Evolutionary conservation across 2,797 vertebrate genomes (phyloP), one percentile per base, ranked within the genome.

Genomic region (Lophotriccus pileatus): DNA sequence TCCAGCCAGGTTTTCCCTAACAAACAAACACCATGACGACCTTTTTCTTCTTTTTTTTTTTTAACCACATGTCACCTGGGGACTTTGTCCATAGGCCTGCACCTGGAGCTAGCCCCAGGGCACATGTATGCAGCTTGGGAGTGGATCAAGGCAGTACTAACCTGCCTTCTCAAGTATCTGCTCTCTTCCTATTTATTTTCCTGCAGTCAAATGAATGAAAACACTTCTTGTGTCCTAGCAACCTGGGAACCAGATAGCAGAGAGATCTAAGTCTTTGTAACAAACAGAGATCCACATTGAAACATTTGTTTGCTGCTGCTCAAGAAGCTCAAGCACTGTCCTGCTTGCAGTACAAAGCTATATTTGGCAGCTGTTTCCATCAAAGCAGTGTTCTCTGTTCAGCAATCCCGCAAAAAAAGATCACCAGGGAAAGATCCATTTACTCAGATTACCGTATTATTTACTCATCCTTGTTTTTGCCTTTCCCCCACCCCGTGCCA

Each of bases 141-240:
- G 84, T 32, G 39, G 86, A 95, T 96, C 85, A 93, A 91, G 89
- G 85, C 87, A 84, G 62, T 34, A 55, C 79, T 78, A 90, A 92
- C 72, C 67, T 50, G 49, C 32, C 53, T 83, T 77, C 75, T 83
- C 80, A 79, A 86, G 59, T 74, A 87, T 43, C 74, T 81, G 30
- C 6, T 22, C 39, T 80, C 58, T 78, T 84, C 66, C 50, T 49
- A 10, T 12, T 32, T 74, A 76, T 56, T 76, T 50, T 78, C 20
- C 49, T 34, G 32, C 6, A 23, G 87, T 73, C 41, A 56, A 79
- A 91, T 62, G 47, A 91, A 88, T 81, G 52, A 85, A 92, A 94
- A 87, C 55, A 86, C 27, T 93, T 78, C 37, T 37, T 24, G 83
- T 73, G 74, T 86, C 89, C 79, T 89, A 95, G 87, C 85, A 91